A percentile compares a stretch with the other conserved stretches of the same genome.
These are phyloP conservation scores for Avahi laniger DNA, from an alignment of 2,797 vertebrate genomes.

Conservation along the genomic window DNA sequence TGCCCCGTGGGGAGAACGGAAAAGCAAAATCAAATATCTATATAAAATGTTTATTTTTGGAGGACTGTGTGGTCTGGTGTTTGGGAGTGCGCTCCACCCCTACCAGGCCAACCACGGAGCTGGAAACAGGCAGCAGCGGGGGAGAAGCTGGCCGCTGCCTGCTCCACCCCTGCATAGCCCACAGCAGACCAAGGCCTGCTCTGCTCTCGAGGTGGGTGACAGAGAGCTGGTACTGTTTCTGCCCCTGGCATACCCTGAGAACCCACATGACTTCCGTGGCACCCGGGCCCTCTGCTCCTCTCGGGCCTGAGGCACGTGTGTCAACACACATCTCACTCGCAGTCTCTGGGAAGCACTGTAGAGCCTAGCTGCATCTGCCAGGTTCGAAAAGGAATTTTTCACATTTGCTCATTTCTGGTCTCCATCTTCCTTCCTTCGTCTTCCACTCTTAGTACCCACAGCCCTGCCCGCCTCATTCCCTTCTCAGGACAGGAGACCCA, in stretches of 20 bases:
- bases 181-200: neutral
- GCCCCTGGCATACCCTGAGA: neutral
- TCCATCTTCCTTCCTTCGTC: neutral
- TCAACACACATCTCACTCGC: neutral
- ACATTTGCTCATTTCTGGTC: neutral
- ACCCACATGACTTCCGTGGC: neutral
- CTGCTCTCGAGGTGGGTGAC: neutral
- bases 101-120: neutral
- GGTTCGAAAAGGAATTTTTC: neutral
- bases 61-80: constrained; percentile 62
- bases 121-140: neutral
- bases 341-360: neutral
- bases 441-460: neutral
- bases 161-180: neutral
- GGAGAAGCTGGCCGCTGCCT: neutral
- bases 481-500: neutral
- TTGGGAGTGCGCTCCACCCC: neutral
- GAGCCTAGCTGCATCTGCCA: neutral
- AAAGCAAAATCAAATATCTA: constrained; percentile 37
- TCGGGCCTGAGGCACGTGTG: neutral
- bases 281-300: neutral
- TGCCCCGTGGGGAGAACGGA: neutral
- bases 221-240: neutral
- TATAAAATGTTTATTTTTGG: constrained; percentile 73
- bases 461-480: neutral